Evolutionary conservation across 2,113 vertebrate genomes (phyloP), one percentile per base, ranked within the genome.

Genomic region (Indicator maculatus): DNA sequence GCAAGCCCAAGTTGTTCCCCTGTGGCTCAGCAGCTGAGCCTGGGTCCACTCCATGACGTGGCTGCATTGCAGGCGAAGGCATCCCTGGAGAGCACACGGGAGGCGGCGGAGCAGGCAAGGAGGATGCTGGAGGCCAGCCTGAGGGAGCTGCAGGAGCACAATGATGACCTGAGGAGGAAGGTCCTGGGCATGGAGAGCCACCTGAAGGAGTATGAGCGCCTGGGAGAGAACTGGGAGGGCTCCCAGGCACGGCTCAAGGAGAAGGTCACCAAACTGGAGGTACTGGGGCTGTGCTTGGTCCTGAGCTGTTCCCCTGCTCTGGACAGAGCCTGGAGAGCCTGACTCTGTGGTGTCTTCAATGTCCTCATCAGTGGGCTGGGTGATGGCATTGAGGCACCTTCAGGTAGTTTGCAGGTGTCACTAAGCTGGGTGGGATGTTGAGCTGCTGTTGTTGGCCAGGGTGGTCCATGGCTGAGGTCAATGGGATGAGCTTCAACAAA

Each of bases 101-200:
- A 89, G 11, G 81, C 92, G 2, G 74, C 96, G 6, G 98, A 97
- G 67, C 96, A 96, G 67, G 90, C 90, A 2, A 82, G 87, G 64
- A 59, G 79, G 50, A 47, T 27, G 0, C 74, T 96, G 56, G 97
- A 98, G 50, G 61, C 84, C 9, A 94, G 93, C 1, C 93, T 98
- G 61, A 89, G 75, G 72, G 97, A 98, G 74, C 86, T 95, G 28
- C 97, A 95, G 90, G 97, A 98, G 20, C 97, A 97, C 19, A 97
- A 97, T 0, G 97, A 98, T 1, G 96, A 97, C 31, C 95, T 98
- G 65, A 95, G 97, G 41, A 91, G 97, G 60, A 97, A 95, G 94
- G 87, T 98, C 84, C 88, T 97, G 5, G 96, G 97, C 45, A 65
- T 98, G 96, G 98, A 98, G 95, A 96, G 96, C 11, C 97, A 97